Percentiles rank a stretch among this genome's conserved stretches.
phyloP scores from a whole-genome alignment of 2,113 vertebrate genomes.

The Helogale parvula region DNA sequence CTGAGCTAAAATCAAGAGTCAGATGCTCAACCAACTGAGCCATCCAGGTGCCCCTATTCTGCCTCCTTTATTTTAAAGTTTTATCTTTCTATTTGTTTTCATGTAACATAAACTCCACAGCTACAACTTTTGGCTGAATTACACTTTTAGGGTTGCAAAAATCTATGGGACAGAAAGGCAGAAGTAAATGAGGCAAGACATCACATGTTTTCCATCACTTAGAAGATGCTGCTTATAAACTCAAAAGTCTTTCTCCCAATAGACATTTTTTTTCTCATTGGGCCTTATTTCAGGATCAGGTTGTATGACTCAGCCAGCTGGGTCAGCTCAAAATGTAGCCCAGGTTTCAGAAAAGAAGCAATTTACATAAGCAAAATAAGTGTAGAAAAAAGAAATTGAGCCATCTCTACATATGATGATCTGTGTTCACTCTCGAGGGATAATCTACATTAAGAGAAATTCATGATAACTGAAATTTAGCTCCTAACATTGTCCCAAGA shows the following conservation, averaged over 20 bases:
- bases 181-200: background rate
- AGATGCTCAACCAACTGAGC: too few species aligned
- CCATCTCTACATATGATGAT: background rate
- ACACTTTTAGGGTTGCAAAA: background rate
- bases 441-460: background rate
- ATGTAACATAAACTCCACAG: background rate
- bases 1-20: too few species aligned
- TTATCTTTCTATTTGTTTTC: background rate
- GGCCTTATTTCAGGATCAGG: conserved; percentile 28
- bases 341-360: background rate
- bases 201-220: conserved; percentile 5
- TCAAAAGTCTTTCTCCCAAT: background rate
- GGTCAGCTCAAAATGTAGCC: background rate
- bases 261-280: background rate
- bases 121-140: background rate
- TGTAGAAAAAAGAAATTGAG: background rate
- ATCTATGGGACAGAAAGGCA: background rate
- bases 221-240: background rate
- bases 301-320: background rate
- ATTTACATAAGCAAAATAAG: background rate
- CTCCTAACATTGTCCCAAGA: background rate
- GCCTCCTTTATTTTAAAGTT: conserved; percentile 49
- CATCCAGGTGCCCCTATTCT: background rate
- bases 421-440: background rate
- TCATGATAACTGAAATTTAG: background rate